Conservation (phyloP, 1,140 invertebrate genomes). For the Pseudomyrmex sp. region DNA sequence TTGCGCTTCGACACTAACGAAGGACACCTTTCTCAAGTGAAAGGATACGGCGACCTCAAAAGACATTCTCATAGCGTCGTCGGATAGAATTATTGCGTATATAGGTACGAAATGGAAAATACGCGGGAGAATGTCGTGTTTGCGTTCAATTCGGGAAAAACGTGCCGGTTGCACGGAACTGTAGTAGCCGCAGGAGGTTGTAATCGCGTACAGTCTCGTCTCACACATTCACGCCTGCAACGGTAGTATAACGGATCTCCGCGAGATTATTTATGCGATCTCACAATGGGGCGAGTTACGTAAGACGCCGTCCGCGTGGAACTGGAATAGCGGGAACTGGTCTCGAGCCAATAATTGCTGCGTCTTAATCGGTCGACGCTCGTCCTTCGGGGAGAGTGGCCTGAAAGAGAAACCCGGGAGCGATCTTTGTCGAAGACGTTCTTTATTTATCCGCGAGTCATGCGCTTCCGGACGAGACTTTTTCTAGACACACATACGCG, state of each 20-base stretch:
- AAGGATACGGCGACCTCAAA: conserved; percentile 48
- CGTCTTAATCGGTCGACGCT: conserved; percentile 75
- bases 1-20: conserved; percentile 60
- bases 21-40: conserved; percentile 68
- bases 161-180: conserved; percentile 12
- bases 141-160: conserved; percentile 47
- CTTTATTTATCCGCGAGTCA: conserved; percentile 42
- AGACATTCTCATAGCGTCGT: neutral
- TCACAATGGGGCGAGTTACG: conserved; percentile 72
- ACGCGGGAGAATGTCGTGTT: conserved; percentile 8
- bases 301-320: conserved; percentile 71
- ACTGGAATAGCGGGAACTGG: conserved; percentile 82
- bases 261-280: conserved; percentile 73
- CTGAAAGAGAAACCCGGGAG: conserved; percentile 66
- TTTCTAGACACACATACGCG: neutral
- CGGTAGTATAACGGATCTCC: conserved; percentile 66
- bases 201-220: conserved; percentile 1
- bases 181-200: conserved; percentile 18
- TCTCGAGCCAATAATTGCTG: conserved; percentile 78
- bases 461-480: conserved; percentile 23
- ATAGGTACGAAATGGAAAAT: neutral
- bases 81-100: neutral
- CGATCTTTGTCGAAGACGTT: conserved; percentile 50
- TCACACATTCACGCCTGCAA: conserved; percentile 67
- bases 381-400: conserved; percentile 71